Conservation (phyloP, 2,113 vertebrate species). For the Mola mola region DNA sequence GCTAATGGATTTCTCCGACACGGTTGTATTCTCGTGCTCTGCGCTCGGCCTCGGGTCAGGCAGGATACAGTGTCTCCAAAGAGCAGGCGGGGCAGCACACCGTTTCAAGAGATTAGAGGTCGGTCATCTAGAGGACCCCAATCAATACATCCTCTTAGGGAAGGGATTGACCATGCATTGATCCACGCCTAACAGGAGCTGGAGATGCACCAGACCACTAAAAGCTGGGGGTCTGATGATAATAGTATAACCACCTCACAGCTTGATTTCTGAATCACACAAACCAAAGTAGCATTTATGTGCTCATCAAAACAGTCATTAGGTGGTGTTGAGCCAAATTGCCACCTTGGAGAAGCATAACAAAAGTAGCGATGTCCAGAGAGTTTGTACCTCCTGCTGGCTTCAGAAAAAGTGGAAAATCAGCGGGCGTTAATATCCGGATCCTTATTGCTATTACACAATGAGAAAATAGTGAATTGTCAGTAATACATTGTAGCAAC, state of each 20-base stretch:
- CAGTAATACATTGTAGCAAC: too few relatives aligned
- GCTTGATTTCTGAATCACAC: conserved; percentile 41
- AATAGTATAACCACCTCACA: conserved; percentile 12
- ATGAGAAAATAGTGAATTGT: conserved; percentile 6
- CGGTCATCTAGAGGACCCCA: conserved; percentile 70
- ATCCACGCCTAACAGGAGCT: conserved; percentile 71
- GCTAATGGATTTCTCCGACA: conserved; percentile 58
- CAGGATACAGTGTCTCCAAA: conserved; percentile 65
- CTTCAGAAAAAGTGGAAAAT: conserved; percentile 4
- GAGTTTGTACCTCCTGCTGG: not conserved
- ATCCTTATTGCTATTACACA: not conserved
- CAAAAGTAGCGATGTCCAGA: not conserved
- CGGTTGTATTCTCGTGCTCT: conserved; percentile 38
- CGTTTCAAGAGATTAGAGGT: conserved; percentile 80
- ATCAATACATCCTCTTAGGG: conserved; percentile 78
- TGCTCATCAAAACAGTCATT: conserved; percentile 46
- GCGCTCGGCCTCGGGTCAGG: conserved; percentile 29
- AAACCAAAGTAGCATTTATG: conserved; percentile 44
- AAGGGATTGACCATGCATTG: conserved; percentile 82
- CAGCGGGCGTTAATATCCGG: not conserved
- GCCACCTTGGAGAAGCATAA: conserved; percentile 21
- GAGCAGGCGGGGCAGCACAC: conserved; percentile 52
- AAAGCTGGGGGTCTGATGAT: conserved; percentile 37
- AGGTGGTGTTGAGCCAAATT: conserved; percentile 22
- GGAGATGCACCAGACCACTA: conserved; percentile 59